Base-by-base conservation (phyloP, 2,113 vertebrate genomes). In the Otis tarda region DNA sequence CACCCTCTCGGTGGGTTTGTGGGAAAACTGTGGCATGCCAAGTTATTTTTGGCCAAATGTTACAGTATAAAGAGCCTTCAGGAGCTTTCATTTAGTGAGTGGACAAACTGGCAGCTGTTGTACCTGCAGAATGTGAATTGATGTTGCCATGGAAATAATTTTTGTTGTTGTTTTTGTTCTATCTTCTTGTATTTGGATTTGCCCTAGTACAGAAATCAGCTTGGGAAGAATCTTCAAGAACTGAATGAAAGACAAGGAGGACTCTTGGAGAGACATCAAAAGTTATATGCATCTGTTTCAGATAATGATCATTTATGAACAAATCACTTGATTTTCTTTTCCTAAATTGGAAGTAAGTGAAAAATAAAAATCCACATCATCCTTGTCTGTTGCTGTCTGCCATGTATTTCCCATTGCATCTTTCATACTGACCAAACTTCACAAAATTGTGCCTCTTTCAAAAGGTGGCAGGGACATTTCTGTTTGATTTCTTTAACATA, bases 111-210 rank as follows among this genome's bases (percentile, higher is more conserved):
- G 97, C 97, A 97, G 98, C 96, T 97, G 95, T 96, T 98, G 96
- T 96, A 98, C 98, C 98, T 98, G 98, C 98, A 98, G 98, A 98
- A 98, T 98, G 97, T 91, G 98, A 98, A 98, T 95, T 98, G 98
- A 97, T 93, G 98, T 99, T 98, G 97, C 98, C 97, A 98, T 98
- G 98, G 98, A 98, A 98, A 99, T 97, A 45, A 74, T 97, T 90
- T 92, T 82, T 88, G 7, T 60, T 59, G 23, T 37, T 21, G 15
- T 90, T 59, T 15, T 86, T 67, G 45, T 79, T 80, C 92, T 95
- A 84, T 96, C 96, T 97, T 80, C 93, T 77, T 69, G 56, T 94
- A 97, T 97, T 91, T 97, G 89, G 60, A 75, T 96, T 96, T 93
- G 73, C 5, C 5, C 77, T 77, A n/a, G 89, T 82, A 89, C 81